Base-by-base conservation (phyloP, 2,797 vertebrate genomes). In the Spheniscus humboldti region DNA sequence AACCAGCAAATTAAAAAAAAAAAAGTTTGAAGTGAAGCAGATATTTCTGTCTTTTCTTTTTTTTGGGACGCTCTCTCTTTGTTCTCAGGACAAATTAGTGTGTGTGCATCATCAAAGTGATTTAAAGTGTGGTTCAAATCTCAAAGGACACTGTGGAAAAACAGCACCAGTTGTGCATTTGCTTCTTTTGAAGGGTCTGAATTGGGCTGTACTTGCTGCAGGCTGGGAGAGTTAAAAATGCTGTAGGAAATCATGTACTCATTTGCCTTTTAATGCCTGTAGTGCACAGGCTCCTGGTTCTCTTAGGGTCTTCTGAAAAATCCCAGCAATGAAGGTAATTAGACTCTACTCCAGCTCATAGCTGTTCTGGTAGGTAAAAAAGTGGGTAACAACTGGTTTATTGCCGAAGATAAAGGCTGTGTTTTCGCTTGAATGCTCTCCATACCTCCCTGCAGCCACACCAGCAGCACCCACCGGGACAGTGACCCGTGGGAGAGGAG, bases 11-110 rank as follows among this genome's bases (percentile, higher is more conserved):
- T 67, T 55, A 23, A 86, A 73, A 68, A 57, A 86, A 57, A 28
- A 52, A 37, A 68, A 85, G 39, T 75, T 78, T 88, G 94, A 95
- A 90, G 13, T 67, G 17, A 96, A 95, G 28, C 62, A 95, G 85
- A 20, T 74, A 62, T 72, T 82, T 78, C 35, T 87, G 43, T n/a
- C 24, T 73, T 63, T 37, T 24, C 39, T 41, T 86, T 60, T 57
- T 59, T 59, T 59, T 35, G 1, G 2, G 28, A 73, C 5, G 10
- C 8, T 56, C 20, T 59, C 66, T 92, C 60, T 95, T 91, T 96
- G 66, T 75, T 94, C 68, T 92, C 50, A 52, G 84, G 82, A 90
- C 64, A 91, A 89, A 90, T 81, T 45, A 62, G 28, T 56, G 43
- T 60, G 56, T 85, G 75, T 37, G 37, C 62, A 75, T 73, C 82